Evolutionary conservation across 2,797 vertebrate species (phyloP), one percentile per base, ranked within the genome.

Genomic region (Lemur catta): DNA sequence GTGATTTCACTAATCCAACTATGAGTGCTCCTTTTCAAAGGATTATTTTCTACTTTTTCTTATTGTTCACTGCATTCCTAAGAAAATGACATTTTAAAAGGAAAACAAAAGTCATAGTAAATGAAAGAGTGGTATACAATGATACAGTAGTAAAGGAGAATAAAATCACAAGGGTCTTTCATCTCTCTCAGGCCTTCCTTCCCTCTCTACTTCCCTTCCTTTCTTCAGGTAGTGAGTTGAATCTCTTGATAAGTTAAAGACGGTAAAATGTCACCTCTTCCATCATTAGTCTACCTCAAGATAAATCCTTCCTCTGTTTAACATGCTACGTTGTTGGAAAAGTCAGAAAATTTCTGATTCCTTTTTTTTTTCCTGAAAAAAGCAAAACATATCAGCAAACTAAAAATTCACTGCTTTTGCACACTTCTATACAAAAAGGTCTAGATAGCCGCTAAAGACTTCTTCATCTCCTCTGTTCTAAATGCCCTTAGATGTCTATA

Each of bases 61-160:
- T 85, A 57, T 63, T 78, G 1, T 85, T 97, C 92, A 84, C 93
- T 94, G n/a, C 82, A 94, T 91, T 82, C 6, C 24, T 96, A 97
- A 82, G n/a, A 52, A 97, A 91, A 35, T 50, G 41, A n/a, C 17
- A 89, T 71, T 79, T 92, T 55, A 43, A 85, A 85, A 94, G 46
- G 41, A 89, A 71, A 65, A 74, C 15, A 75, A 38, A 84, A 57
- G 14, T 75, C 46, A 59, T 8, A 82, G 14, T 33, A 82, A 85
- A 84, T 89, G 33, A 79, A 71, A 93, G 15, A 84, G 35, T 61
- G 38, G 48, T 14, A 50, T 50, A 26, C 7, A 84, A 7, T 35
- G 5, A 80, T 41, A 30, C 0, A 11, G 12, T 43, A 26, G 38
- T 88, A 24, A 63, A 87, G 6, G 15, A 72, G 22, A 90, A 72